Evolutionary conservation across 2,797 vertebrate genomes (phyloP).

Genomic region (Scolopax bukidnonensis): DNA sequence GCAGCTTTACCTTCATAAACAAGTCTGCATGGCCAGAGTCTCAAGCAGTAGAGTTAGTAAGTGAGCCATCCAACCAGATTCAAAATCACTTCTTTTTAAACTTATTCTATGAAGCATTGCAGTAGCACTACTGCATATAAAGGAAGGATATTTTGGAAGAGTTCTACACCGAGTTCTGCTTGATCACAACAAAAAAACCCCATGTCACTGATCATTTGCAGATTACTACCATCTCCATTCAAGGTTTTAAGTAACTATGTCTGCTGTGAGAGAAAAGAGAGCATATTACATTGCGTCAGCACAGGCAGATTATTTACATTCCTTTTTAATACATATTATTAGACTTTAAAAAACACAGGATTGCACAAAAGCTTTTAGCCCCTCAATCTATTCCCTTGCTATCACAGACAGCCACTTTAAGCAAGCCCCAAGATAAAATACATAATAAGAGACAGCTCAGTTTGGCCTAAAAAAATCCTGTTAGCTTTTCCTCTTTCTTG

Average conservation of each 20-base stretch:
- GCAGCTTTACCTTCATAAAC: constrained; percentile 40
- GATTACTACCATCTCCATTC: background rate
- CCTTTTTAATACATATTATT: background rate
- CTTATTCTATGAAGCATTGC: background rate
- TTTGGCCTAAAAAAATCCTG: background rate
- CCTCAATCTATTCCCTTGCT: background rate
- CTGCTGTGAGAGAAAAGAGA: background rate
- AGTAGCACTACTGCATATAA: background rate
- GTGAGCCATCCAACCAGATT: background rate
- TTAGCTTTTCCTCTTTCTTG: background rate
- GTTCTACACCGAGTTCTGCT: background rate
- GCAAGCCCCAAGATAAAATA: background rate
- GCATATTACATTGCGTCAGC: background rate
- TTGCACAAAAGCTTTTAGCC: background rate
- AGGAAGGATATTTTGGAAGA: background rate
- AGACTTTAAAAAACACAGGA: background rate
- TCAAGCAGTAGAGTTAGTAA: background rate
- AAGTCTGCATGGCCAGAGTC: background rate
- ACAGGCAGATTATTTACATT: background rate
- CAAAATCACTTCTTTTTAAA: background rate
- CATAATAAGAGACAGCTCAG: background rate
- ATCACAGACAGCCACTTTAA: background rate
- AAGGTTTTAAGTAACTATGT: background rate
- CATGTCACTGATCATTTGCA: background rate
- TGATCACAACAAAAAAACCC: background rate